A percentile compares a stretch with the other conserved stretches of the same genome.
Conservation (phyloP, 2,113 vertebrate species). For the Amphiprion percula region DNA sequence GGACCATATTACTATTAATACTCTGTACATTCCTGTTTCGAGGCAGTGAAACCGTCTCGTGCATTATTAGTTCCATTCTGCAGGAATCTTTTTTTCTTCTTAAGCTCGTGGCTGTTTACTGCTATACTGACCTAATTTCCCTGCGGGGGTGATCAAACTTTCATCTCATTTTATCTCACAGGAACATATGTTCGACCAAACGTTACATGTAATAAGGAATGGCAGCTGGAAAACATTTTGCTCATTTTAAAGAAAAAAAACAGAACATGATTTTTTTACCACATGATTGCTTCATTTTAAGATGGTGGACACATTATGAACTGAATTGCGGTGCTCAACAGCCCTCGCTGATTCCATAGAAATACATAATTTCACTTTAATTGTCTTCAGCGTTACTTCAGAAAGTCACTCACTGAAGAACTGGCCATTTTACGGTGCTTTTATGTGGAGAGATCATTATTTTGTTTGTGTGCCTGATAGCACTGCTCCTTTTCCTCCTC, state of each 20-base stretch:
- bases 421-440: neutral
- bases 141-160: no score
- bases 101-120: no score
- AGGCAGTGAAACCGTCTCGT: no score
- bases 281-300: neutral
- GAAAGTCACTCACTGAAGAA: conserved; percentile 6
- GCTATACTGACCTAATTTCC: no score
- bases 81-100: no score
- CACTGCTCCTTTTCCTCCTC: conserved; percentile 7
- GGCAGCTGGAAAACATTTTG: neutral
- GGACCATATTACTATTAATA: no score
- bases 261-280: no score
- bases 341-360: neutral
- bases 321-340: neutral
- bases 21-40: no score
- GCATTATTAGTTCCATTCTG: no score
- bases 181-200: neutral
- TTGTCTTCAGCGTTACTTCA: neutral
- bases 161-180: no score
- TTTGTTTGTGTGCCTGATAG: conserved; percentile 22
- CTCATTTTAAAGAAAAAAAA: no score
- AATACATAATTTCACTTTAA: neutral
- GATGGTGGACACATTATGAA: neutral
- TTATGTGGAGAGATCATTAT: conserved; percentile 3
- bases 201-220: neutral